Conservation (phyloP, 2,113 vertebrate genomes). For the Tetrao urogallus region DNA sequence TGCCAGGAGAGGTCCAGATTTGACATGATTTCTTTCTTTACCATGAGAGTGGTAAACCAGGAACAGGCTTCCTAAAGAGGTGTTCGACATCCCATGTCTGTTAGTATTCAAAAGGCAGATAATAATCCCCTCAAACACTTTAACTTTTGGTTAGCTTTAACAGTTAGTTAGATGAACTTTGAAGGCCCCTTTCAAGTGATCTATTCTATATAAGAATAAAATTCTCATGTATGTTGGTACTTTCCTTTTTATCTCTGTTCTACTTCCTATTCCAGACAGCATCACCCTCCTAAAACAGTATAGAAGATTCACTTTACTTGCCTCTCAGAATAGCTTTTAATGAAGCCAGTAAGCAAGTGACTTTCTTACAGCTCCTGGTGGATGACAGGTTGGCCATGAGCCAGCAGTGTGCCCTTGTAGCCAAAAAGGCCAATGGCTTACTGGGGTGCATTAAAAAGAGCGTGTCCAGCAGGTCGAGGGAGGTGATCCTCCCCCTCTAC, state of each 20-base stretch:
- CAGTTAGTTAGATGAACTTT: background rate
- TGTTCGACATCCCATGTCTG: background rate
- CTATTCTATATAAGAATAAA: background rate
- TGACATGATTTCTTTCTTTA: background rate
- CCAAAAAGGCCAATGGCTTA: no score
- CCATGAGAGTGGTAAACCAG: background rate
- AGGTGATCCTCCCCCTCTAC: no score
- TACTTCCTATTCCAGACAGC: background rate
- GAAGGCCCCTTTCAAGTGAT: background rate
- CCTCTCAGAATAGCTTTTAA: background rate
- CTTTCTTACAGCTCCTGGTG: conserved; percentile 1
- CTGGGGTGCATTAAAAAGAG: no score
- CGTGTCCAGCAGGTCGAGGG: no score
- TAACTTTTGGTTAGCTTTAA: background rate
- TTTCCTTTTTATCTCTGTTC: background rate
- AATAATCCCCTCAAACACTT: background rate
- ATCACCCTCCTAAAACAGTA: background rate
- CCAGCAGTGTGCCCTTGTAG: no score
- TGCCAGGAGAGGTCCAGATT: background rate
- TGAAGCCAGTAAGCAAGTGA: background rate
- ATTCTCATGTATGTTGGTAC: background rate
- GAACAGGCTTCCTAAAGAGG: background rate
- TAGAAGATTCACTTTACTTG: background rate
- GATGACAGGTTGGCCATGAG: no score
- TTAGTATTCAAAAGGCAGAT: background rate